A percentile compares a stretch with the other conserved stretches of the same genome.
Evolutionary conservation across 2,113 vertebrate genomes (phyloP).

Genomic region (Phocoena sinus): DNA sequence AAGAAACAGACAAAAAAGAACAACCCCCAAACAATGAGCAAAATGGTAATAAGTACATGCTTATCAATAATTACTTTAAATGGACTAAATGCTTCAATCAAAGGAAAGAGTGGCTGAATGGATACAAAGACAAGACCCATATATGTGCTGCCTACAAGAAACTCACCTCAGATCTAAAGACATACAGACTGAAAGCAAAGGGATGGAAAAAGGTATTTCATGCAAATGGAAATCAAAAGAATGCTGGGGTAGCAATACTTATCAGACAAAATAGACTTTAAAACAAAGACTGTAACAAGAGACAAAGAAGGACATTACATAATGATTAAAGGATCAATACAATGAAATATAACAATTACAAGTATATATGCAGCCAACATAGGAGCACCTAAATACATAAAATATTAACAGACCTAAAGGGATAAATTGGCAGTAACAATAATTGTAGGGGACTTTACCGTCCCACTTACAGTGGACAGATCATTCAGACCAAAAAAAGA

Average conservation of each 20-base stretch:
- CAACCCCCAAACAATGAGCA: background rate
- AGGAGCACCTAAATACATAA: background rate
- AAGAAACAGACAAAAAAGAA: background rate
- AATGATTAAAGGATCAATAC: background rate
- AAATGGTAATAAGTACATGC: background rate
- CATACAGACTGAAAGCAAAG: background rate
- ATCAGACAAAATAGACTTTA: background rate
- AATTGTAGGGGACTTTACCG: background rate
- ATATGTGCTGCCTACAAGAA: background rate
- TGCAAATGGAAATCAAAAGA: background rate
- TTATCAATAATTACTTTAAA: background rate
- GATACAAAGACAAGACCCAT: background rate
- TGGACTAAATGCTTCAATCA: background rate
- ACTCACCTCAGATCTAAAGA: background rate
- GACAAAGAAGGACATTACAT: background rate
- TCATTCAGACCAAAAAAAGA: background rate
- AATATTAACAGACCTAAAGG: background rate
- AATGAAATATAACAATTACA: background rate
- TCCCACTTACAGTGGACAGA: background rate
- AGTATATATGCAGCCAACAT: background rate
- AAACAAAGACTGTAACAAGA: background rate
- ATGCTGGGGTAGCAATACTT: background rate
- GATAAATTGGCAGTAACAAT: background rate
- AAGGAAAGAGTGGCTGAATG: background rate
- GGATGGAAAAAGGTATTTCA: background rate